phyloP scores from a whole-genome alignment of 1,140 invertebrate species.

The Eueides isabella region DNA sequence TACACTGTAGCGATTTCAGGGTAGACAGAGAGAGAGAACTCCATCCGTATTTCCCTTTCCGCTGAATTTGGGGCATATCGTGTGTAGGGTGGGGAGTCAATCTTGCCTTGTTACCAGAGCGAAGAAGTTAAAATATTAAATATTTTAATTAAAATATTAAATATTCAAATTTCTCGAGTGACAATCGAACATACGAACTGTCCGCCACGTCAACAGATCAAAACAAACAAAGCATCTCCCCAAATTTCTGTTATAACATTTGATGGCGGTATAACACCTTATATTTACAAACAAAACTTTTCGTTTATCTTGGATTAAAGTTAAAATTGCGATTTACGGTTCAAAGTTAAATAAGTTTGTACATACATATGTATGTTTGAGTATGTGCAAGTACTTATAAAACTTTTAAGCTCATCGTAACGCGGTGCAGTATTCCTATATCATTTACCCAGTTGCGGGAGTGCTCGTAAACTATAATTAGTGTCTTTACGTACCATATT shows the following conservation, averaged over 20 bases:
- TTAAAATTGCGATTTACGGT: background rate
- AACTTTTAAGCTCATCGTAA: background rate
- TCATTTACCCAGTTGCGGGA: background rate
- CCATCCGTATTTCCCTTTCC: too few relatives aligned
- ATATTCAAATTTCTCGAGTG: too few relatives aligned
- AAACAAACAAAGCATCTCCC: too few relatives aligned
- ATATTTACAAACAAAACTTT: background rate
- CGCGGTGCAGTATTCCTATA: background rate
- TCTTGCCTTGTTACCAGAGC: too few relatives aligned
- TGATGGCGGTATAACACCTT: background rate
- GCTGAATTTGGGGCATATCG: too few relatives aligned
- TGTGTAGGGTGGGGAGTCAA: too few relatives aligned
- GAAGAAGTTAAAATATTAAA: too few relatives aligned
- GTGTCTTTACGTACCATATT: background rate
- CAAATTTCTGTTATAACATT: background rate
- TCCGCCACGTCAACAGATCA: too few relatives aligned
- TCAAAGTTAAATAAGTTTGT: background rate
- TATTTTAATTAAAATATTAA: too few relatives aligned
- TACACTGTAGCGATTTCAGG: too few relatives aligned
- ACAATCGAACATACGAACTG: too few relatives aligned
- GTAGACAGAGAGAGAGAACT: too few relatives aligned
- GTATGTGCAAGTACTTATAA: background rate
- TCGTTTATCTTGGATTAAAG: background rate
- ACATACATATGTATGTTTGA: background rate
- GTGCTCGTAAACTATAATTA: constrained; percentile 13